Conservation (phyloP, 1,140 invertebrate genomes). For the Orussus abietinus region DNA sequence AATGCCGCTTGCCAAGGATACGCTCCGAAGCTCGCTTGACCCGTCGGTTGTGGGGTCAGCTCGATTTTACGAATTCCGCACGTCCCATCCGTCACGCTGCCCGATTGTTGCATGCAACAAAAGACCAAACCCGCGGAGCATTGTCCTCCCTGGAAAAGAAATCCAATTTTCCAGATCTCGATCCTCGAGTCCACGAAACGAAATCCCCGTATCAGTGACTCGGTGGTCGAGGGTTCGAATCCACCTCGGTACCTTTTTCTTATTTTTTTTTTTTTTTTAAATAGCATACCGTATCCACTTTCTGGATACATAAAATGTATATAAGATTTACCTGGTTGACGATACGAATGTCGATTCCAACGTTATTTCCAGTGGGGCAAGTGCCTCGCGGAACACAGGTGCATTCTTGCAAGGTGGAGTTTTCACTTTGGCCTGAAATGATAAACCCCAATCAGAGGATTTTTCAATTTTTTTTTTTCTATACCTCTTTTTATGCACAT, state of each 20-base stretch:
- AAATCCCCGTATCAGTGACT: no score
- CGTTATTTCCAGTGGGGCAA: conserved; percentile 47
- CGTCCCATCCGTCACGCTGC: conserved; percentile 29
- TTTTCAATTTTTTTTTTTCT: not conserved
- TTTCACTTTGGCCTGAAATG: conserved; percentile 3
- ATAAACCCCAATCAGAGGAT: not conserved
- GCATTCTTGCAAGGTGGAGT: conserved; percentile 26
- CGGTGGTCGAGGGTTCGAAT: not conserved
- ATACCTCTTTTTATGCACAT: not conserved
- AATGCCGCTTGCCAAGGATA: conserved; percentile 58
- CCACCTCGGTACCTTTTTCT: not conserved
- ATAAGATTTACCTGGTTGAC: conserved; percentile 52
- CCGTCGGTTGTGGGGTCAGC: conserved; percentile 37
- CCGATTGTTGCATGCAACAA: conserved; percentile 40
- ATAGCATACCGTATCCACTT: not conserved
- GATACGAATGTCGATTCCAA: conserved; percentile 60
- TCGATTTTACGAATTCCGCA: conserved; percentile 43
- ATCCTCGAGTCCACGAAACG: no score
- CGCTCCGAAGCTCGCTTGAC: conserved; percentile 56
- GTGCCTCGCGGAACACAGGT: conserved; percentile 33
- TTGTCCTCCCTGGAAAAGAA: conserved; percentile 11
- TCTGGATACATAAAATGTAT: conserved; percentile 1
- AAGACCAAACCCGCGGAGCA: conserved; percentile 49
- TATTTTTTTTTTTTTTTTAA: not conserved
- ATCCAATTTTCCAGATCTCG: conserved; percentile 9